Evolutionary conservation across 2,888 invertebrate species (phyloP), one percentile per base, ranked within the genome.

Genomic region (Chorisops tibialis): DNA sequence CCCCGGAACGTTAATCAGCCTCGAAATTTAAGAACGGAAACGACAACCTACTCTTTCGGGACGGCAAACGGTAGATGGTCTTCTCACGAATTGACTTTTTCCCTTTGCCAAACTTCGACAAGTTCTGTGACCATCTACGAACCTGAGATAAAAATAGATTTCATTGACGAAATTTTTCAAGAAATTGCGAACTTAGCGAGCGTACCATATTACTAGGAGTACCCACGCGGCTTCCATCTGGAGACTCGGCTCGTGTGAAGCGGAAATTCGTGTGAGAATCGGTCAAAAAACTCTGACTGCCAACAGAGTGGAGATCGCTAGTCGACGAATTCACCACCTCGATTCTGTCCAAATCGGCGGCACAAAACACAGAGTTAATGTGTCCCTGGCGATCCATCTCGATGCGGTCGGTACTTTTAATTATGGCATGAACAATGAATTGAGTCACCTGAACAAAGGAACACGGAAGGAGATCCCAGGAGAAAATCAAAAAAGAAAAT

Each of bases 121-220:
- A 63, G 38, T 68, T 69, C 41, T 70, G 69, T 2, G 71, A 71
- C 71, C 71, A 71, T 56, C 71, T 68, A 5, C 70, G 68, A n/a
- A 71, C 68, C 70, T 70, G 45, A 7, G 41, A 41, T 14, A 16
- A 41, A 41, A 41, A 16, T 14, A 16, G 41, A n/a, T 11, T 6
- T 41, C 41, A 41, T 14, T 41, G 41, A 41, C 41, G 14, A 14
- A 7, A 41, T 12, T 41, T 41, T 37, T 6, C 37, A 12, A n/a
- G 41, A n/a, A 41, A 41, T 16, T 12, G 16, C 43, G 12, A 43
- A 14, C 7, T 47, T 41, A 43, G 50, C 61, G 24, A 68, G 18
- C 9, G 11, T 16, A 56, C 70, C 67, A 70, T 68, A 64, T 70
- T 70, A 18, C 68, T 67, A 9, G 70, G 70, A 11, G 69, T 68